phyloP scores from a whole-genome alignment of 2,113 vertebrate genomes.

The Grammomys dolichurus region DNA sequence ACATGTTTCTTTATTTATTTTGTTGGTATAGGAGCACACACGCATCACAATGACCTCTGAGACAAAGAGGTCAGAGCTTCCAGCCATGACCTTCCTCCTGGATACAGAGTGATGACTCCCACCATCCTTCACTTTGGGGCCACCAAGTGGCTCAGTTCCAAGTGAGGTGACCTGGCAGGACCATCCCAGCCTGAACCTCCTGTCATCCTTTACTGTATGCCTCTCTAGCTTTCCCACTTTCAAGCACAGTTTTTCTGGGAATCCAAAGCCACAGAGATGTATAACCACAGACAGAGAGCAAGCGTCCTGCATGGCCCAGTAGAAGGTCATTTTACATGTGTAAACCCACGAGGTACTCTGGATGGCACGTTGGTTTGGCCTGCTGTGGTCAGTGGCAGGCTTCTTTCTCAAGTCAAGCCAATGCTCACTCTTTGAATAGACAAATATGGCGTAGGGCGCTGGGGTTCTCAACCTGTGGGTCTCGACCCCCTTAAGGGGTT shows the following conservation, averaged over 20 bases:
- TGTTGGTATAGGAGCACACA: background rate
- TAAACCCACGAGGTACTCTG: accelerated
- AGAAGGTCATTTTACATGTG: accelerated
- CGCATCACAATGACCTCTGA: background rate
- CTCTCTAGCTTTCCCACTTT: no score
- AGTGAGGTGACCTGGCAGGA: accelerated
- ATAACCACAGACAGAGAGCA: accelerated
- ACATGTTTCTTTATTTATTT: background rate
- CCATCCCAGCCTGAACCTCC: background rate
- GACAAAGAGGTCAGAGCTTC: background rate
- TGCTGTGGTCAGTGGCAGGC: accelerated
- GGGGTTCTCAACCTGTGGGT: background rate
- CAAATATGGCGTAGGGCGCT: background rate
- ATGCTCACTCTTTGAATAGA: background rate
- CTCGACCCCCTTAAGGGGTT: background rate
- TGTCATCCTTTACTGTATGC: accelerated
- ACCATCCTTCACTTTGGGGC: accelerated
- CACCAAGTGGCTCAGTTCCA: background rate
- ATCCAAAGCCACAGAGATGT: background rate
- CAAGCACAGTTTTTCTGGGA: accelerated
- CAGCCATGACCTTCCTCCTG: background rate
- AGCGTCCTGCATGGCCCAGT: accelerated
- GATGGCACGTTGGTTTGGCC: accelerated
- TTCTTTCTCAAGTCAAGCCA: background rate
- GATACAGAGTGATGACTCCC: background rate